Conservation (phyloP, 2,888 invertebrate species). For the Syrista parreyssii region DNA sequence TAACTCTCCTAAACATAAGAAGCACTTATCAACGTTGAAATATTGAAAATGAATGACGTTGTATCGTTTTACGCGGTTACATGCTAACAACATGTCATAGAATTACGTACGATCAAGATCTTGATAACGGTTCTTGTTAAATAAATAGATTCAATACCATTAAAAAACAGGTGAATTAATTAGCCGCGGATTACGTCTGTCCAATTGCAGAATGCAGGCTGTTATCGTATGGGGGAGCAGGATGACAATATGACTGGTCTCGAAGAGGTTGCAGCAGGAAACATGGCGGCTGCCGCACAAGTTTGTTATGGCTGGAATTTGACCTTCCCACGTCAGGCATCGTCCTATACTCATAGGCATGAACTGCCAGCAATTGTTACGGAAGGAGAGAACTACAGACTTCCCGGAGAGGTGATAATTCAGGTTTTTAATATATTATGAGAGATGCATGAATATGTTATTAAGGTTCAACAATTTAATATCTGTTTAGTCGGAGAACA, state of each 20-base stretch:
- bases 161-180: too few species aligned
- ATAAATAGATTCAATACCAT: too few species aligned
- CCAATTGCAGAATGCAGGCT: constrained; percentile 62
- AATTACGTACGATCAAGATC: too few species aligned
- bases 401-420: constrained; percentile 58
- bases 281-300: constrained; percentile 57
- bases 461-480: neutral
- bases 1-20: too few species aligned
- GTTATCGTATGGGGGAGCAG: constrained; percentile 62
- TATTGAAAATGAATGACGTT: too few species aligned
- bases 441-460: too few species aligned
- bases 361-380: constrained; percentile 76
- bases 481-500: constrained; percentile 64
- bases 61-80: too few species aligned
- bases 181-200: neutral
- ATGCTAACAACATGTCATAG: too few species aligned
- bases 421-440: neutral
- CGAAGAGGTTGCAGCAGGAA: constrained; percentile 54
- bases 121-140: too few species aligned
- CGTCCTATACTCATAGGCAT: constrained; percentile 68
- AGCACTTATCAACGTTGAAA: too few species aligned
- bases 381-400: constrained; percentile 71
- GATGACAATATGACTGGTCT: constrained; percentile 60
- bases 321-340: constrained; percentile 71
- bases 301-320: constrained; percentile 72